phyloP scores from a whole-genome alignment of 2,888 invertebrate genomes.

The Dasypolia templi region DNA sequence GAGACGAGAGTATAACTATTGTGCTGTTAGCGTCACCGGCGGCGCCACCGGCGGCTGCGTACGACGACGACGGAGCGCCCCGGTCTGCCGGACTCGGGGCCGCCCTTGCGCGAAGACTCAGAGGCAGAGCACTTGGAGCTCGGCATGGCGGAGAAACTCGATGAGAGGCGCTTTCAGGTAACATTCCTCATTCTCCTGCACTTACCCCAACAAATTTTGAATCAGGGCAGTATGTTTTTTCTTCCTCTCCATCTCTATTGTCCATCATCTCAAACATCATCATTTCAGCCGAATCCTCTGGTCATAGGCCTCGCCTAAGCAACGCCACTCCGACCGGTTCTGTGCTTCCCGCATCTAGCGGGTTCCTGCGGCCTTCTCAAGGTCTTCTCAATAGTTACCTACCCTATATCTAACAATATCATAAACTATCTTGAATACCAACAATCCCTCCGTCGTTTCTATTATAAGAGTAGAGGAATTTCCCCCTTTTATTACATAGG shows the following conservation, averaged over 20 bases:
- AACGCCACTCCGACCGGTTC: neutral
- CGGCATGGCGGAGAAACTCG: constrained; percentile 83
- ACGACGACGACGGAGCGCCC: constrained; percentile 78
- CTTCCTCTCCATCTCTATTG: neutral
- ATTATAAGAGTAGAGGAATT: too few species aligned
- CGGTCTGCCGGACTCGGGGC: constrained; percentile 64
- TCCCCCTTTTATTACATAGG: neutral
- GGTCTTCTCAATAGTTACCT: neutral
- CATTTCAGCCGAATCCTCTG: neutral
- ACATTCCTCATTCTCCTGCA: neutral
- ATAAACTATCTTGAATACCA: neutral
- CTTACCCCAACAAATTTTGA: neutral
- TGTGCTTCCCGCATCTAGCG: neutral
- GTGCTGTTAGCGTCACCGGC: constrained; percentile 72
- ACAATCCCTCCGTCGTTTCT: neutral
- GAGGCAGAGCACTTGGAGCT: constrained; percentile 85
- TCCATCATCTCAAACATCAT: neutral
- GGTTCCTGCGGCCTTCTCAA: neutral
- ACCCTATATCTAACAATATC: neutral
- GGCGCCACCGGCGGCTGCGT: constrained; percentile 81
- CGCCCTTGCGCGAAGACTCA: constrained; percentile 70
- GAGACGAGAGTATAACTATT: too few species aligned
- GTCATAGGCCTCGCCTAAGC: neutral
- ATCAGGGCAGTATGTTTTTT: neutral
- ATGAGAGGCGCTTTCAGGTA: constrained; percentile 85